phyloP scores from a whole-genome alignment of 2,888 invertebrate genomes.

The Andrena hattorfiana region DNA sequence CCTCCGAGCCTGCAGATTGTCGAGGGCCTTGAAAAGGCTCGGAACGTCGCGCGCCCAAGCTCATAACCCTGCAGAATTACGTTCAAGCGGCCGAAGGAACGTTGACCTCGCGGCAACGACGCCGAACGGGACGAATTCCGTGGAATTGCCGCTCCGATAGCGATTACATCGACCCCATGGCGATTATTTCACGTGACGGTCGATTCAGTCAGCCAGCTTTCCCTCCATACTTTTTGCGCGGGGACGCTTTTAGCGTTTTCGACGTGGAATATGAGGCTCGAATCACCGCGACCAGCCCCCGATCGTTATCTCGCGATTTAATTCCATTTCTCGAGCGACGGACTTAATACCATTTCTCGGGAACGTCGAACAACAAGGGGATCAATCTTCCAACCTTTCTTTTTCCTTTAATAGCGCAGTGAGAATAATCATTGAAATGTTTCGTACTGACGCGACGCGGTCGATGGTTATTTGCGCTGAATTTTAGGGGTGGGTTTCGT shows the following conservation, averaged over 20 bases:
- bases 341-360: background rate
- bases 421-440: no score
- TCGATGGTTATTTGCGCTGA: no score
- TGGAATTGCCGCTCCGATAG: slow-evolving; percentile 4
- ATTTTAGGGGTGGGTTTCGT: no score
- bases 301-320: slow-evolving; percentile 10
- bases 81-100: slow-evolving; percentile 30
- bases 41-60: slow-evolving; percentile 19
- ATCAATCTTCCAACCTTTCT: background rate
- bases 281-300: no score
- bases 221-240: background rate
- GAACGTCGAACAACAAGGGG: background rate
- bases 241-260: background rate
- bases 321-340: slow-evolving; percentile 4
- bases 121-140: slow-evolving; percentile 47
- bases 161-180: background rate
- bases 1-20: background rate
- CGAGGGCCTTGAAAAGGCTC: slow-evolving; percentile 24
- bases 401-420: background rate
- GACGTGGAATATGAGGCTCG: slow-evolving; percentile 3
- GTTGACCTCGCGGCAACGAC: slow-evolving; percentile 25
- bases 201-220: no score
- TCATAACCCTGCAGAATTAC: slow-evolving; percentile 54
- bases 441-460: no score
- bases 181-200: slow-evolving; percentile 8